Evolutionary conservation across 2,888 invertebrate genomes (phyloP).

Genomic region (Pollenia angustigena): DNA sequence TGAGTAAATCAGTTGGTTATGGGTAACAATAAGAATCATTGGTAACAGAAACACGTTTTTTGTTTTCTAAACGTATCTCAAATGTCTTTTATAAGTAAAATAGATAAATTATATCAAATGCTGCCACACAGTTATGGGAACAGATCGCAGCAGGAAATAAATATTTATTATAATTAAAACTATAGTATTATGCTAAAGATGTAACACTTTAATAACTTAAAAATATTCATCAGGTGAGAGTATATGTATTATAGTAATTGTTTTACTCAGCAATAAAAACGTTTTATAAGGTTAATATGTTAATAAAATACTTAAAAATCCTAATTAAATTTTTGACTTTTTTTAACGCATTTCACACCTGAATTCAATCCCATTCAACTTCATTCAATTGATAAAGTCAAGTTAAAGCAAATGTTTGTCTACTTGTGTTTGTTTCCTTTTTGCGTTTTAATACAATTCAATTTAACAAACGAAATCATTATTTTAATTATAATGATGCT

Average conservation of each 20-base stretch:
- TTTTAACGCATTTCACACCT: slow-evolving; percentile 48
- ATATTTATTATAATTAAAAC: slow-evolving; percentile 11
- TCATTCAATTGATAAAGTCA: slow-evolving; percentile 7
- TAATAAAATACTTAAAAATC: neutral
- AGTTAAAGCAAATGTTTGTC: neutral
- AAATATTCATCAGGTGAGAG: slow-evolving; percentile 26
- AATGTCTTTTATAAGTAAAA: slow-evolving; percentile 54
- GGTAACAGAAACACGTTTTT: slow-evolving; percentile 55
- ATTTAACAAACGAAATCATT: slow-evolving; percentile 35
- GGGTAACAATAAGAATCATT: slow-evolving; percentile 51
- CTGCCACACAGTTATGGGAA: neutral
- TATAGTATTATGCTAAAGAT: neutral
- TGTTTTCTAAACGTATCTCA: slow-evolving; percentile 30
- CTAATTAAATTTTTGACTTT: slow-evolving; percentile 41
- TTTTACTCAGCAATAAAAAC: neutral
- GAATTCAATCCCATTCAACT: slow-evolving; percentile 18
- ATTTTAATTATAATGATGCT: slow-evolving; percentile 45
- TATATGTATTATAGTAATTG: neutral
- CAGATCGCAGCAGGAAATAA: neutral
- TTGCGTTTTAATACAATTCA: neutral
- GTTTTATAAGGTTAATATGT: too few species aligned
- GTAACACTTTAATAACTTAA: neutral
- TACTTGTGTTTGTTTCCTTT: neutral
- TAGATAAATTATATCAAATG: slow-evolving; percentile 34
- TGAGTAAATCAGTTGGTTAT: slow-evolving; percentile 33